phyloP scores from a whole-genome alignment of 2,797 vertebrate species.

The Gadopsis marmoratus region DNA sequence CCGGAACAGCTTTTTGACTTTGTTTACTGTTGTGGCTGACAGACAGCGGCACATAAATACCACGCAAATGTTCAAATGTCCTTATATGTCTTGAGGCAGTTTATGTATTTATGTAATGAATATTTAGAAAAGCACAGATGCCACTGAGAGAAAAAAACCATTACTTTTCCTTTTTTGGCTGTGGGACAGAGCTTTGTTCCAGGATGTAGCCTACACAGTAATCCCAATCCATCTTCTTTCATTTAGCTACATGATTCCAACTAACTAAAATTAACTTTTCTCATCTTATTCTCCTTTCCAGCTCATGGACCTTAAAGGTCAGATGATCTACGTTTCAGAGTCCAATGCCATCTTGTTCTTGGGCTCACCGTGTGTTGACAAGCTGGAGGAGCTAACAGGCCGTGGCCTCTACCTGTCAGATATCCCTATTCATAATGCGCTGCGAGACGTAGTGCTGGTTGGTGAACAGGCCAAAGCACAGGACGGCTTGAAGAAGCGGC shows the following conservation, averaged over 20 bases:
- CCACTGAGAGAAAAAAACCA: neutral
- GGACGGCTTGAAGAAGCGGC: conserved; percentile 95
- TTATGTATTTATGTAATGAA: conserved; percentile 10
- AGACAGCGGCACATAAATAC: conserved; percentile 18
- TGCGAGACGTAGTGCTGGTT: conserved; percentile 96
- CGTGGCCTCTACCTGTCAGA: conserved; percentile 96
- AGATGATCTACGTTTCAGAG: conserved; percentile 98
- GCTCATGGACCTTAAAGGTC: conserved; percentile 99
- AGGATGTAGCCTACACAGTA: neutral
- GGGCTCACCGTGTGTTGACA: conserved; percentile 97
- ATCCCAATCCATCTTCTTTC: neutral
- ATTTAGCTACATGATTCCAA: neutral
- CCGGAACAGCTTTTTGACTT: neutral
- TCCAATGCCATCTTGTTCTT: conserved; percentile 94
- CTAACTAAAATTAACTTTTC: neutral
- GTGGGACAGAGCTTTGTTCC: neutral
- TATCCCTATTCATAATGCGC: conserved; percentile 97
- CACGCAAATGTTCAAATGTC: conserved; percentile 16
- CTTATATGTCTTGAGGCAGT: neutral
- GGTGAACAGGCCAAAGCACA: conserved; percentile 98
- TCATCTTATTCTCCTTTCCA: conserved; percentile 70
- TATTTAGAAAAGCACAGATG: conserved; percentile 15
- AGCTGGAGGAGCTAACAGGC: conserved; percentile 96
- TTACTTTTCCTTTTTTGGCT: neutral
- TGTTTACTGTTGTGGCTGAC: conserved; percentile 26